These are phyloP conservation scores for Holotrichia oblita DNA, from an alignment of 1,140 invertebrate species.

Conservation along the genomic window DNA sequence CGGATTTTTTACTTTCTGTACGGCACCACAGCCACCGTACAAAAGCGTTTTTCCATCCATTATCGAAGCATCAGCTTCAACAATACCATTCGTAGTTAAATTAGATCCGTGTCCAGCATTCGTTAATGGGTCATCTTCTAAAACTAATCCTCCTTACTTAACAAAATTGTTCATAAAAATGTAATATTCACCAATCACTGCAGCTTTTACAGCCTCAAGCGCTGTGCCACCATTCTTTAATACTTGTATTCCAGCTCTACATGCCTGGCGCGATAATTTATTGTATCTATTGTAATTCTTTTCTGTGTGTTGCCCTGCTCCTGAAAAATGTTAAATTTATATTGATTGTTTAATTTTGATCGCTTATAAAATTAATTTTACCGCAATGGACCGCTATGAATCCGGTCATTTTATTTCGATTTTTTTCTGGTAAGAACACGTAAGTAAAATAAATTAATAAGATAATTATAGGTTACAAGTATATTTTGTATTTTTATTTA, in stretches of 20 bases:
- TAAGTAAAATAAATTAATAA: slow-evolving; percentile 27
- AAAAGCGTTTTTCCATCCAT: slow-evolving; percentile 86
- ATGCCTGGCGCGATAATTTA: slow-evolving; percentile 76
- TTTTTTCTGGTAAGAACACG: not conserved
- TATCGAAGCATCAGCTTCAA: slow-evolving; percentile 93
- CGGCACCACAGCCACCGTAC: slow-evolving; percentile 87
- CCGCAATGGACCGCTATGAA: slow-evolving; percentile 69
- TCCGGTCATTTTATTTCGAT: slow-evolving; percentile 44
- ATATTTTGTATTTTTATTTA: not conserved
- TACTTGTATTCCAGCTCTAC: slow-evolving; percentile 73
- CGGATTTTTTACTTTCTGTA: slow-evolving; percentile 84
- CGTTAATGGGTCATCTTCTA: slow-evolving; percentile 88
- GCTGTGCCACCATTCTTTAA: slow-evolving; percentile 74
- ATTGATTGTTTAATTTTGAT: slow-evolving; percentile 38
- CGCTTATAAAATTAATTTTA: slow-evolving; percentile 56
- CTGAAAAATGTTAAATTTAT: slow-evolving; percentile 60
- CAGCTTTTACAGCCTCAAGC: slow-evolving; percentile 81
- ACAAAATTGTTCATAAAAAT: not conserved
- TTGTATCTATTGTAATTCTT: slow-evolving; percentile 72
- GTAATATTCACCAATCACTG: slow-evolving; percentile 67
- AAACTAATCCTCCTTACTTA: slow-evolving; percentile 55
- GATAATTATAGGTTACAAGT: slow-evolving; percentile 13
- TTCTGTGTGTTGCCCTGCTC: slow-evolving; percentile 76
- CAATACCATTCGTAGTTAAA: slow-evolving; percentile 82
- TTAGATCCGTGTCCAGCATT: slow-evolving; percentile 96